Percentiles rank a stretch among this genome's conserved stretches.
Conservation (phyloP, 2,888 invertebrate species). For the Latrodectus elegans region DNA sequence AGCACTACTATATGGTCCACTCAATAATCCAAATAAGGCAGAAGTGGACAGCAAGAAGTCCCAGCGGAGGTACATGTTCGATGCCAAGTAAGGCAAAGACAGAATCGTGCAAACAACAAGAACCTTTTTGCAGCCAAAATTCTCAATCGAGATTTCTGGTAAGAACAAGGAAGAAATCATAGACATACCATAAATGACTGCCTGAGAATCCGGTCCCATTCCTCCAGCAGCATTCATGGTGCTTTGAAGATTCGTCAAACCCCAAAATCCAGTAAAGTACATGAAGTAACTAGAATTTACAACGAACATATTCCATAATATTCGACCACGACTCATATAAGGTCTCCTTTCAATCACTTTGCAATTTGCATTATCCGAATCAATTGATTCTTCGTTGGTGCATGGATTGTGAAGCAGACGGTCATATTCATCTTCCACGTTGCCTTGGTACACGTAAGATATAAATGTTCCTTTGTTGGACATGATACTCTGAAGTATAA, state of each 20-base stretch:
- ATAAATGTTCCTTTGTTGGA: background rate
- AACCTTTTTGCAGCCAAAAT: conserved; percentile 62
- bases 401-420: background rate
- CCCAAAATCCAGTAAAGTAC: conserved; percentile 66
- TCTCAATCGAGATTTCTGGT: conserved; percentile 78
- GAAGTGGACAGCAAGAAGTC: conserved; percentile 45
- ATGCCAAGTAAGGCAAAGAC: conserved; percentile 57
- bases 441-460: background rate
- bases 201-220: conserved; percentile 90
- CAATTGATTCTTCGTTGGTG: background rate
- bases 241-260: conserved; percentile 58
- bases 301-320: conserved; percentile 63
- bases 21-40: conserved; percentile 48
- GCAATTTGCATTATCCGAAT: background rate
- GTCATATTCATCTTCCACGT: background rate
- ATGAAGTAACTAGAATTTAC: conserved; percentile 66
- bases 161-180: conserved; percentile 97
- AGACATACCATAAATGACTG: conserved; percentile 86
- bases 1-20: conserved; percentile 29
- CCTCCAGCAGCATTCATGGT: conserved; percentile 79
- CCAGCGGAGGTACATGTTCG: conserved; percentile 55
- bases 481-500: background rate
- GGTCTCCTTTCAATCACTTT: background rate
- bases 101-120: conserved; percentile 48
- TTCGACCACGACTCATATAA: conserved; percentile 76